Base-by-base conservation (phyloP, 1,140 invertebrate genomes). In the Mycetomoellerius zeteki region DNA sequence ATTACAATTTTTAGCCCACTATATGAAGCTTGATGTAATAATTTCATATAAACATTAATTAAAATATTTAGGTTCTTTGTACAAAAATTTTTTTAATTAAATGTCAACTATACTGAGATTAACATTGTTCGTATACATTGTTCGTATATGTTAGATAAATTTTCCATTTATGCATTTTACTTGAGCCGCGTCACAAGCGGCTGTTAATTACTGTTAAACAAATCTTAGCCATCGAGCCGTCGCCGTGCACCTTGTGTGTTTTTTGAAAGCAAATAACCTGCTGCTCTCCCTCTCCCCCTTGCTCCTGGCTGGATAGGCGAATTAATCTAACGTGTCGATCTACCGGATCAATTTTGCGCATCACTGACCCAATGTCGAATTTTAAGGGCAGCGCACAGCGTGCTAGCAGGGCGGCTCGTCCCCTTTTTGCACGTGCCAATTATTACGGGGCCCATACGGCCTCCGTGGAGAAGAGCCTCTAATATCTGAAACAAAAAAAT, bases 371-470 rank as follows among this genome's bases (percentile, higher is more conserved):
- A 60, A 81, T 81, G 76, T 86, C 85, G 85, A 86, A 82, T 58
- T 65, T 81, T 78, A 33, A 67, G 50, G 73, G 58, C 81, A 84
- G 67, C 47, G 76, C 80, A 71, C 52, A 84, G 85, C 65, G 65
- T 80, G 65, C 88, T 84, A 84, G 80, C 69, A 84, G 47, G 80
- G 24, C 69, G 80, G 43, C 69, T 37, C 69, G 80, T 84, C 69
- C 86, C 82, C 37, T 91, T 90, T 92, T 92, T 91, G 85, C 88
- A 86, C 88, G 90, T 87, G 87, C 89, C 91, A 93, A 91, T 91
- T 91, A 93, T 89, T 88, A 90, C 84, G 85, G 86, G 88, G 89
- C 92, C 91, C 89, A 91, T 92, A 93, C 89, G 91, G 92, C 81
- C 89, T 91, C 54, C 91, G 89, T 75, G 81, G 71, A 76, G 80